Base-by-base conservation (phyloP, 1,140 invertebrate species). In the Zelostemma sp. region DNA sequence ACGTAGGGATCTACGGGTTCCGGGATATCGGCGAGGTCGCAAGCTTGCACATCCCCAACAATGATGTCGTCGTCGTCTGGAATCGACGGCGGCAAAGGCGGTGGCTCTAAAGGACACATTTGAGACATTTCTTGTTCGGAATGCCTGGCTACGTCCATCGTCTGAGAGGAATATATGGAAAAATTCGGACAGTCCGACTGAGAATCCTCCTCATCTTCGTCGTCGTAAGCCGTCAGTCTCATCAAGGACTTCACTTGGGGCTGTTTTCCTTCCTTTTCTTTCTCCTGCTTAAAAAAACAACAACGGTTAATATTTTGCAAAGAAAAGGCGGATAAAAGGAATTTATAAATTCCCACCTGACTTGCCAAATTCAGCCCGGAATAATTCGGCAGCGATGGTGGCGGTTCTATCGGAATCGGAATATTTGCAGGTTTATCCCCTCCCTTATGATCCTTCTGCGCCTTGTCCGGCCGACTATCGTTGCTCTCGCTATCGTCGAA, bases 181-280 rank as follows among this genome's bases (percentile, higher is more conserved):
- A 93, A 93, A 76, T 94, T 94, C 2, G 93, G 93, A 85, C 92
- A 94, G 59, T 92, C 92, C 0, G 91, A 89, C 69, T 91, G 89
- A 1, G 88, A 89, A 40, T 89, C 88, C 49, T 88, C 87, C 12
- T 89, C 88, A 6, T 81, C 83, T 1, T 86, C 80, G 6, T 83
- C 79, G 1, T 84, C 82, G 12, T 85, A 85, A 0, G 78, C 76
- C 0, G 79, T 66, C 11, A 82, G 56, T 14, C 76, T 75, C 50
- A 77, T 75, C 47, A 83, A 76, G 6, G 80, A 75, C 14, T 76
- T 73, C 0, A 65, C 31, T 33, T 66, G 54, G 3, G 46, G 1
- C 1, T 59, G 57, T 17, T 25, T 25, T 25, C 47, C 46, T 57
- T 57, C 2, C 0, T 51, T 35, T 54, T 53, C 46, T 33, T 60